Evolutionary conservation across 2,113 vertebrate species (phyloP).

Genomic region (Okapia johnstoni): DNA sequence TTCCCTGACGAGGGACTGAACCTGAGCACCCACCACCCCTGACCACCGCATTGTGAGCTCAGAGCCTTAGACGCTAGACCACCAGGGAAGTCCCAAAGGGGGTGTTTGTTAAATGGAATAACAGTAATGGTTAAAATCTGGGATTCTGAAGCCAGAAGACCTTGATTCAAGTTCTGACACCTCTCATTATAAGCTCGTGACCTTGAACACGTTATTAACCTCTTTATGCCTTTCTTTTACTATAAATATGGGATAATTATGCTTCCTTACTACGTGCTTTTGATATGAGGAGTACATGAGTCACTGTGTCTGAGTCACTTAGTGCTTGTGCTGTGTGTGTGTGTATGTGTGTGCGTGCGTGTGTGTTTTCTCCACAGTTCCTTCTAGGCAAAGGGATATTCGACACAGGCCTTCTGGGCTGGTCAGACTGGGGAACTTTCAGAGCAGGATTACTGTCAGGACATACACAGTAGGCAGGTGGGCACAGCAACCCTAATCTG

Average conservation of each 20-base stretch:
- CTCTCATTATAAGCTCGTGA: background rate
- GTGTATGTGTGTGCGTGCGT: background rate
- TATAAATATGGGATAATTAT: background rate
- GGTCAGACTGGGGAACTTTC: accelerated
- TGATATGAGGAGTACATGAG: conserved; percentile 11
- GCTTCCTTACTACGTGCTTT: background rate
- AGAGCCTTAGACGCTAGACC: background rate
- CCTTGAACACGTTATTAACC: conserved; percentile 10
- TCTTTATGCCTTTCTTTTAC: conserved; percentile 25
- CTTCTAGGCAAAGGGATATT: background rate
- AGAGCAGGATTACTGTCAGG: background rate
- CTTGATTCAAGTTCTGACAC: conserved; percentile 32
- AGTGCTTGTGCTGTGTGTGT: background rate
- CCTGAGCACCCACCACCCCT: background rate
- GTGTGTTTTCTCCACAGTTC: background rate
- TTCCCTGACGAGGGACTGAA: background rate
- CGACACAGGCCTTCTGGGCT: background rate
- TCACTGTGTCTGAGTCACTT: background rate
- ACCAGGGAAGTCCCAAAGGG: background rate
- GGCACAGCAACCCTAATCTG: background rate
- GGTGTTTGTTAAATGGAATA: background rate
- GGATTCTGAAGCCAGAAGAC: background rate
- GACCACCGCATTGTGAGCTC: background rate
- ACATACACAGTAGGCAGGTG: accelerated
- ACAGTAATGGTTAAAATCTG: background rate